A percentile compares a stretch with the other conserved stretches of the same genome.
These are phyloP conservation scores for Eupeodes corollae DNA, from an alignment of 1,140 invertebrate genomes.

Conservation along the genomic window DNA sequence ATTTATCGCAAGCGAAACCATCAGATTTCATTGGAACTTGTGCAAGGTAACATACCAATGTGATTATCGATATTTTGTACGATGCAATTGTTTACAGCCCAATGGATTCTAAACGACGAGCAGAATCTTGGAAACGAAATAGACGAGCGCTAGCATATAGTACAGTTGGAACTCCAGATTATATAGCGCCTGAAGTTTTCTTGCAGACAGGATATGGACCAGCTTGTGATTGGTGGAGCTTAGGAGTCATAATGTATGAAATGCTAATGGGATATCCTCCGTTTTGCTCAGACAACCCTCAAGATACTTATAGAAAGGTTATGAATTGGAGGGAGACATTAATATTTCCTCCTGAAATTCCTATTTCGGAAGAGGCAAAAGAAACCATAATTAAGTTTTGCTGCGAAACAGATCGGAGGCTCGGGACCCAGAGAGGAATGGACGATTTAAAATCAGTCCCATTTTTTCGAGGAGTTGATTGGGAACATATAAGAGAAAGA, in stretches of 20 bases:
- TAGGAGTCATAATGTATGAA: conserved; percentile 99
- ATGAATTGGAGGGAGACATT: conserved; percentile 99
- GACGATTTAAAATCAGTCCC: conserved; percentile 76
- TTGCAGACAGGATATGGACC: conserved; percentile 95
- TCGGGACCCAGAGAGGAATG: conserved; percentile 82
- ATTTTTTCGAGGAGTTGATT: conserved; percentile 89
- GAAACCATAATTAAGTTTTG: conserved; percentile 84
- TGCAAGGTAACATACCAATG: conserved; percentile 22
- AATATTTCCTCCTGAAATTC: conserved; percentile 96
- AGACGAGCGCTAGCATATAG: conserved; percentile 85
- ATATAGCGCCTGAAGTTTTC: conserved; percentile 90
- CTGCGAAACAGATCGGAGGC: conserved; percentile 80
- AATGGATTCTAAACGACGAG: conserved; percentile 90
- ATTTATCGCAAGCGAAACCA: conserved; percentile 91
- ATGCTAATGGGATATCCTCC: conserved; percentile 99
- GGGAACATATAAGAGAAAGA: conserved; percentile 91
- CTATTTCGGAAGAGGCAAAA: conserved; percentile 89
- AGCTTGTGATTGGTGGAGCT: conserved; percentile 98
- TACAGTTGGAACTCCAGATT: conserved; percentile 98
- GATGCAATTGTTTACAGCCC: conserved; percentile 45
- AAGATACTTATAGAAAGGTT: conserved; percentile 98
- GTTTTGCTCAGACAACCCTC: conserved; percentile 98
- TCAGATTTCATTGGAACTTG: conserved; percentile 62
- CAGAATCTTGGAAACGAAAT: conserved; percentile 98
- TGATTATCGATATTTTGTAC: too few relatives aligned